phyloP scores from a whole-genome alignment of 2,113 vertebrate species.

The Scatophagus argus region DNA sequence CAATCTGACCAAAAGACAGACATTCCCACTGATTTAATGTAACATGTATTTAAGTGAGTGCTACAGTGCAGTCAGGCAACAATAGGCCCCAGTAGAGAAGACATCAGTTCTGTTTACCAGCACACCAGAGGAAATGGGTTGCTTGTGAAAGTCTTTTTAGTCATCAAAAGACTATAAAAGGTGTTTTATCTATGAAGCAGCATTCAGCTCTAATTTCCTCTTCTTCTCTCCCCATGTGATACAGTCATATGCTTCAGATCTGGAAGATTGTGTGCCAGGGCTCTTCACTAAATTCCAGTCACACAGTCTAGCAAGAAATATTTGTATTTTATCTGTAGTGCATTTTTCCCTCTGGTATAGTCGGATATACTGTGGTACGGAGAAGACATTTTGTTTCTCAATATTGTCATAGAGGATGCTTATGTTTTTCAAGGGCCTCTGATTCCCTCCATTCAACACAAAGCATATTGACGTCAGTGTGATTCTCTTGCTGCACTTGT shows the following conservation, averaged over 20 bases:
- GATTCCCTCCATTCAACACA: background rate
- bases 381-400: constrained; percentile 1
- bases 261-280: background rate
- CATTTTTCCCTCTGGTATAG: constrained; percentile 21
- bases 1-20: background rate
- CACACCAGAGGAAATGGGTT: background rate
- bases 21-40: constrained; percentile 16
- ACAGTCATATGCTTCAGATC: background rate
- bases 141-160: background rate
- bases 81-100: background rate
- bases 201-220: background rate
- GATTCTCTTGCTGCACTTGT: background rate
- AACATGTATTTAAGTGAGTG: background rate
- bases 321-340: constrained; percentile 12
- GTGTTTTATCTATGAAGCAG: background rate
- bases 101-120: constrained; percentile 24
- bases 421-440: constrained; percentile 1
- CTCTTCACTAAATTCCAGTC: constrained; percentile 1
- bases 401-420: background rate
- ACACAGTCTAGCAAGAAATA: background rate
- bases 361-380: constrained; percentile 7
- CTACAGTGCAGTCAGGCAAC: background rate
- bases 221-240: background rate
- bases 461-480: background rate
- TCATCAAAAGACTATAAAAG: background rate